Percentiles rank a stretch among this genome's conserved stretches.
Conservation (phyloP, 2,113 vertebrate genomes). For the Triplophysa dalaica region DNA sequence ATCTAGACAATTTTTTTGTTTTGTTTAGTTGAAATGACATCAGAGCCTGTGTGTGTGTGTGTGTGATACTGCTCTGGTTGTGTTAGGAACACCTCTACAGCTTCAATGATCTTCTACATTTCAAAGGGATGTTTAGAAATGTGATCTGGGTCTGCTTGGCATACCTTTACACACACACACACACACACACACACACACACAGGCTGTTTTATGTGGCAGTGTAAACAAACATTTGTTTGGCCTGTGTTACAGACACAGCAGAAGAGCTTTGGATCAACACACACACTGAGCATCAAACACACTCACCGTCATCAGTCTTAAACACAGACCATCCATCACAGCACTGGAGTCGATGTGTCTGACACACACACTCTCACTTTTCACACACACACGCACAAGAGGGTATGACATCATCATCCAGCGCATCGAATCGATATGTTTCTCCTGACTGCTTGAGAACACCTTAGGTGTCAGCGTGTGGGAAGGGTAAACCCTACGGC, state of each 20-base stretch:
- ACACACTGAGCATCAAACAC: slow-evolving; percentile 39
- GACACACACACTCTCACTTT: slow-evolving; percentile 74
- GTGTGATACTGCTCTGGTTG: slow-evolving; percentile 47
- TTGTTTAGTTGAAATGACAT: slow-evolving; percentile 39
- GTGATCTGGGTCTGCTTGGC: slow-evolving; percentile 53
- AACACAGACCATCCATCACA: slow-evolving; percentile 78
- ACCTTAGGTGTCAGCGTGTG: slow-evolving; percentile 64
- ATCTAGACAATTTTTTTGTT: slow-evolving; percentile 5
- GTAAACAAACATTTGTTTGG: slow-evolving; percentile 78
- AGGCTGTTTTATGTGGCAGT: slow-evolving; percentile 67
- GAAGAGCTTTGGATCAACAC: slow-evolving; percentile 35
- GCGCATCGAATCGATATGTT: slow-evolving; percentile 62
- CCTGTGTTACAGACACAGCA: slow-evolving; percentile 73
- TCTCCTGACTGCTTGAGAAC: slow-evolving; percentile 55
- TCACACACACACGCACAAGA: slow-evolving; percentile 47
- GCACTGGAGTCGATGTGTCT: slow-evolving; percentile 77
- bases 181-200: slow-evolving; percentile 7
- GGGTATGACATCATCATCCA: slow-evolving; percentile 64
- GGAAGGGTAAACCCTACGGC: no score
- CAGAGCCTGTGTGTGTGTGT: slow-evolving; percentile 42
- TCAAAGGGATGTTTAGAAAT: slow-evolving; percentile 78
- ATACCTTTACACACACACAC: slow-evolving; percentile 30
- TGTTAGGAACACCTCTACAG: slow-evolving; percentile 53
- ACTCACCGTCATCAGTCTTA: slow-evolving; percentile 76
- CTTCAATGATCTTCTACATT: slow-evolving; percentile 67